These are phyloP conservation scores for Drosophila leonis DNA, from an alignment of 2,888 invertebrate genomes.

Conservation along the genomic window DNA sequence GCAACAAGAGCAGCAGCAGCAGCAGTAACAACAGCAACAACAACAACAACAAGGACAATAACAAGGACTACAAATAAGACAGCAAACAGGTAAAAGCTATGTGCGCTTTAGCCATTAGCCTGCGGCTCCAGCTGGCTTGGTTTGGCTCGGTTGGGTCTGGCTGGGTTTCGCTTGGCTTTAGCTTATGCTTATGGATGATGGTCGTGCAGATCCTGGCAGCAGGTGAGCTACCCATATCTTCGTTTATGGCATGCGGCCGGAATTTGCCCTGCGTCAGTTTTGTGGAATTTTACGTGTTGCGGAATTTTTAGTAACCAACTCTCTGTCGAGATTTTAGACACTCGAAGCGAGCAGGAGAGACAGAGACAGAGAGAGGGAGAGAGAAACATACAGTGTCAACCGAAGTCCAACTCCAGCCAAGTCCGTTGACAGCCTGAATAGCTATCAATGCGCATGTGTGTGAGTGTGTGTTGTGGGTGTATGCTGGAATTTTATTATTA, in stretches of 20 bases:
- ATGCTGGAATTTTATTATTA: slow-evolving; percentile 71
- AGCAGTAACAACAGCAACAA: slow-evolving; percentile 12
- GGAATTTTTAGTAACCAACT: slow-evolving; percentile 68
- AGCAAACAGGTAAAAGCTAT: slow-evolving; percentile 45
- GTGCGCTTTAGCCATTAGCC: slow-evolving; percentile 60
- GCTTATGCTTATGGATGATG: slow-evolving; percentile 19
- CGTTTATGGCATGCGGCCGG: slow-evolving; percentile 58
- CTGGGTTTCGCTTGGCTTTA: slow-evolving; percentile 19
- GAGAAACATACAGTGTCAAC: slow-evolving; percentile 35
- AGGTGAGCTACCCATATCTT: slow-evolving; percentile 27
- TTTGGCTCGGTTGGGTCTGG: slow-evolving; percentile 17
- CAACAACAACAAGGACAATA: slow-evolving; percentile 21
- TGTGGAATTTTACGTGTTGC: slow-evolving; percentile 70
- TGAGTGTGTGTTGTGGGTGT: not conserved
- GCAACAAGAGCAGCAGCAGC: slow-evolving; percentile 47
- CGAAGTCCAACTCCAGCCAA: slow-evolving; percentile 42
- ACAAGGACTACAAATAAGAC: slow-evolving; percentile 21
- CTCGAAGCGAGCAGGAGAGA: slow-evolving; percentile 4
- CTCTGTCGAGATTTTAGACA: slow-evolving; percentile 62
- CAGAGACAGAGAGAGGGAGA: not conserved
- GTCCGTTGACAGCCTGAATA: slow-evolving; percentile 19
- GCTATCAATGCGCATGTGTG: not conserved
- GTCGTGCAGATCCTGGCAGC: not conserved
- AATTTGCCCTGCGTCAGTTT: slow-evolving; percentile 43
- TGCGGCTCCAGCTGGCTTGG: slow-evolving; percentile 29